Evolutionary conservation across 2,888 invertebrate genomes (phyloP).

Genomic region (Drosophila birchii): DNA sequence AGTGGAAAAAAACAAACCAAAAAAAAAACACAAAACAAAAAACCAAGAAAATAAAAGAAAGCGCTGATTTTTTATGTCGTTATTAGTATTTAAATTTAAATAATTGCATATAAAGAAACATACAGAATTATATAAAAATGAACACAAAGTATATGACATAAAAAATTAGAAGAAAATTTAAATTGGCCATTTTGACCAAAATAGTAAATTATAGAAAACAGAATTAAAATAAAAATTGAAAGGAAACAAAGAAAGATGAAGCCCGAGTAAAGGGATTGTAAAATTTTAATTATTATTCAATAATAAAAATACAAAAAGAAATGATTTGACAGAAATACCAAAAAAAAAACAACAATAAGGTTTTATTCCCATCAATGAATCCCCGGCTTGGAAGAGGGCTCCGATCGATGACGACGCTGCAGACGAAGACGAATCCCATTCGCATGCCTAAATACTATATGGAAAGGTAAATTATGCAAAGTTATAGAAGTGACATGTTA

Average conservation of each 20-base stretch:
- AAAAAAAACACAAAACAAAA: conserved; percentile 37
- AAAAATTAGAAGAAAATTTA: conserved; percentile 72
- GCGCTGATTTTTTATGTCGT: conserved; percentile 84
- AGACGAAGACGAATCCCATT: background rate
- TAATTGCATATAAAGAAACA: conserved; percentile 69
- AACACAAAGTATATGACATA: conserved; percentile 55
- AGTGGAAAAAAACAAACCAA: conserved; percentile 49
- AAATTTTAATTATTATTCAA: conserved; percentile 80
- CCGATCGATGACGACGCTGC: background rate
- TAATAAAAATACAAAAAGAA: conserved; percentile 74
- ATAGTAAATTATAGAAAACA: conserved; percentile 76
- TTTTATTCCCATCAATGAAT: conserved; percentile 24
- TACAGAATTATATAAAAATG: conserved; percentile 49
- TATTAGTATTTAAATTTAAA: conserved; percentile 82
- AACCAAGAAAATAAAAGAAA: conserved; percentile 54
- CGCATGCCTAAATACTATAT: background rate
- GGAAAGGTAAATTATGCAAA: conserved; percentile 42
- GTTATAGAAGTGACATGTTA: conserved; percentile 1
- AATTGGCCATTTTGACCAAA: conserved; percentile 81
- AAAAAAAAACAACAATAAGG: conserved; percentile 32
- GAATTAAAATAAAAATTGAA: conserved; percentile 51
- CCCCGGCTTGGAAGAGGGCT: background rate
- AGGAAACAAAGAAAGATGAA: conserved; percentile 55
- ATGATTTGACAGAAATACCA: conserved; percentile 71
- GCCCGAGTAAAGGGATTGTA: conserved; percentile 66